Evolutionary conservation across 92 coral and sea anemone genomes (phyloP), one percentile per base, ranked within the genome.

Genomic region (Porites divaricata): DNA sequence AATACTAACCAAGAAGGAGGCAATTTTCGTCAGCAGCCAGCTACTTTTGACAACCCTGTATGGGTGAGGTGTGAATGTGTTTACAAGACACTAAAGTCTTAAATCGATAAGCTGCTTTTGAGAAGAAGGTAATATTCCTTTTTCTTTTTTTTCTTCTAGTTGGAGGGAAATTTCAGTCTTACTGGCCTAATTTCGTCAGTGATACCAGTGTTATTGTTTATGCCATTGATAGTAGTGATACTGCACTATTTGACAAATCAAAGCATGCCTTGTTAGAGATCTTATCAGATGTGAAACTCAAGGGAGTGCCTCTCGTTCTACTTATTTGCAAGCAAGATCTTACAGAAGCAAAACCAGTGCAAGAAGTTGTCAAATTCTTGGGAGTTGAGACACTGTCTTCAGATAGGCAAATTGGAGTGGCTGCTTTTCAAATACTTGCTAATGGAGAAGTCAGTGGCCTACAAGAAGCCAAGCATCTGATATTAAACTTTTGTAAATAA

Each of bases 181-280:
- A 94, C 88, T 96, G 98, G 98, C 94, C 93, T 11, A 96, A 94
- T 84, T 96, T 96, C 59, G 87, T 95, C 25, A 90, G 79, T 12
- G 92, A 89, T 26, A 87, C 95, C 35, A 86, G 78, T 24, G 86
- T 92, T 22, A 75, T 94, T 65, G 94, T 96, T 19, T 96, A 94
- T 74, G 87, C 89, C 45, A 90, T 96, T 21, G 98, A 96, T 85
- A 79, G 93, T 20, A 88, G 91, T 70, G 93, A 87, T 52, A 35
- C 91, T 48, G 84, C 78, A 49, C 90, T 85, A 81, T 92, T 96
- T 73, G 81, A 85, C 24, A 95, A 96, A 70, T 86, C 98, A 49
- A 94, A 90, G 69, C 83, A 90, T 23, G 91, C 90, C 50, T 79
- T 96, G 48, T 83, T 80, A 28, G 70, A 62, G 71, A 80, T 92